Base-by-base conservation (phyloP, 2,888 invertebrate species). In the Stratiomys singularior region DNA sequence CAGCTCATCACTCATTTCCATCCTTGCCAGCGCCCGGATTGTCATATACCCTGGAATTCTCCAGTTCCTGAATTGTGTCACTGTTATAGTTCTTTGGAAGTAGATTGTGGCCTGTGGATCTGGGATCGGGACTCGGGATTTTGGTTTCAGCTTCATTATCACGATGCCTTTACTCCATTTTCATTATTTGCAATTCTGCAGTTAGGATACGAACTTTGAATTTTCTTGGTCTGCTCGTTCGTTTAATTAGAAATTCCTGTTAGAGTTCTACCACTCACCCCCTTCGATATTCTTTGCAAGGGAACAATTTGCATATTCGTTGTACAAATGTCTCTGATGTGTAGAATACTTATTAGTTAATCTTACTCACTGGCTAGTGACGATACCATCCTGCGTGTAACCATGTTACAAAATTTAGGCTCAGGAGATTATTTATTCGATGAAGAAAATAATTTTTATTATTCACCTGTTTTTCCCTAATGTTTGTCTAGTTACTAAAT, bases 131-230 rank as follows among this genome's bases (percentile, higher is more conserved):
- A 60, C 52, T 60, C 60, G 7, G 69, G 47, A 47, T 69, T 46
- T 69, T 13, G 47, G 47, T n/a, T 47, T 15, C 0, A 47, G 60
- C 37, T 60, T 58, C 60, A 58, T 74, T 74, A 27, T 37, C 58
- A 58, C 58, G 23, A 60, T 44, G 30, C 60, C 60, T 58, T 13
- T 74, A 74, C 58, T 58, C 58, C 60, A 60, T 74, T 60, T 74
- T 74, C 74, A 74, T 74, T 74, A 74, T 74, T 74, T 74, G 74
- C 74, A 60, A 58, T 74, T 74, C 74, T 58, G 60, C 60, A 74
- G 30, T 74, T 60, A 60, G 74, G 74, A 74, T 27, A 30, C 37
- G 37, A 74, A 74, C 58, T 74, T 74, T 74, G 60, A 74, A 60
- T 74, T 74, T 58, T 74, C 74, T 74, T 74, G 30, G 74, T 74